phyloP scores from a whole-genome alignment of 2,113 vertebrate species.

The Bubo blakistoni region DNA sequence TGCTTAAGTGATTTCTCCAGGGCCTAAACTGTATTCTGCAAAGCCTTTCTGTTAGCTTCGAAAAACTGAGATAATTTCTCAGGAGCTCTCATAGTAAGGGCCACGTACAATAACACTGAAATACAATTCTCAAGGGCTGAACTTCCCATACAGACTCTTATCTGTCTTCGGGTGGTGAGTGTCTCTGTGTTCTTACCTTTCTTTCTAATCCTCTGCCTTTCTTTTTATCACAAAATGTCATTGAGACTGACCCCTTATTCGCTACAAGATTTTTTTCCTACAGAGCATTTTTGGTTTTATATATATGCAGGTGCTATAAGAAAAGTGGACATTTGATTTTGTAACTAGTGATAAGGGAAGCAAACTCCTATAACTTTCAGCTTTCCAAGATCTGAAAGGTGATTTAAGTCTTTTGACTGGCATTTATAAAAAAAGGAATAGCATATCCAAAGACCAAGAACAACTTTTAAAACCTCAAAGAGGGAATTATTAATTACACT shows the following conservation, averaged over 20 bases:
- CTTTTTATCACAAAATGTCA: not conserved
- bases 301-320: not conserved
- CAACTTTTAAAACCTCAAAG: not conserved
- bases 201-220: not conserved
- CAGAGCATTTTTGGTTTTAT: not conserved
- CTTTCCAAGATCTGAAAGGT: not conserved
- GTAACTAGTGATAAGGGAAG: not conserved
- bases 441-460: not conserved
- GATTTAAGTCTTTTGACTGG: not conserved
- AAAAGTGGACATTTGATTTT: not conserved
- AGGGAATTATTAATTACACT: not conserved
- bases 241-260: not conserved
- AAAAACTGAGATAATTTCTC: not conserved
- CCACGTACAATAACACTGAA: not conserved
- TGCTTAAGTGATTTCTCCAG: not conserved
- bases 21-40: not conserved
- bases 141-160: not conserved
- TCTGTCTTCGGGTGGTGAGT: not conserved
- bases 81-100: not conserved
- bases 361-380: not conserved
- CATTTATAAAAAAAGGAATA: not conserved
- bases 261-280: not conserved
- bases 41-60: not conserved
- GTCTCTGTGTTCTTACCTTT: not conserved
- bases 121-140: not conserved